phyloP scores from a whole-genome alignment of 2,888 invertebrate species.

The Leucozona laternaria region DNA sequence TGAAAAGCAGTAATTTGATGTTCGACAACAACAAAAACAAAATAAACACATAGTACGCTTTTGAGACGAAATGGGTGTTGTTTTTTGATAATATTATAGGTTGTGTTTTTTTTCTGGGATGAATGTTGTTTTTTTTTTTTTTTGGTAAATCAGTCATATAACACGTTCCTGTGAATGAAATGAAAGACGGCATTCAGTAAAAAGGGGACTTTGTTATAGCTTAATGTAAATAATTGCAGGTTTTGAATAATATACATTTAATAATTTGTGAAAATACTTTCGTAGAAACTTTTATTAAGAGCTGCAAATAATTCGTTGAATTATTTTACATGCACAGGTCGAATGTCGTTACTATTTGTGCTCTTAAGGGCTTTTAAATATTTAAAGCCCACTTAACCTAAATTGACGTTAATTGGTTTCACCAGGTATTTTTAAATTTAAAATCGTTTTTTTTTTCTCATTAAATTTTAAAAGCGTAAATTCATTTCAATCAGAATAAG shows the following conservation, averaged over 20 bases:
- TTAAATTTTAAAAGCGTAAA: too few relatives aligned
- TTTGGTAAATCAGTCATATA: background rate
- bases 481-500: too few relatives aligned
- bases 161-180: background rate
- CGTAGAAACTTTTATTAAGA: too few relatives aligned
- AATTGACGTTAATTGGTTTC: too few relatives aligned
- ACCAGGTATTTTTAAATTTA: too few relatives aligned
- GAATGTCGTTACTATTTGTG: too few relatives aligned
- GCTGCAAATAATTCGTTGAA: too few relatives aligned
- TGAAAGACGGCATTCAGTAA: background rate
- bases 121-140: background rate
- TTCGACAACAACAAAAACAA: constrained; percentile 10
- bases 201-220: background rate
- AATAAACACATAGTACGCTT: background rate
- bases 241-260: background rate
- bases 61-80: constrained; percentile 13
- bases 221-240: constrained; percentile 6
- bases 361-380: too few relatives aligned
- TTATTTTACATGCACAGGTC: too few relatives aligned
- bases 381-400: too few relatives aligned
- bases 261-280: too few relatives aligned
- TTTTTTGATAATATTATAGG: constrained; percentile 19
- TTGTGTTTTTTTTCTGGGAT: constrained; percentile 24
- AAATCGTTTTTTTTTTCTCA: too few relatives aligned
- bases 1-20: constrained; percentile 21